Percentiles rank a stretch among this genome's conserved stretches.
These are phyloP conservation scores for Sparus aurata DNA, from an alignment of 2,797 vertebrate genomes.

Conservation along the genomic window DNA sequence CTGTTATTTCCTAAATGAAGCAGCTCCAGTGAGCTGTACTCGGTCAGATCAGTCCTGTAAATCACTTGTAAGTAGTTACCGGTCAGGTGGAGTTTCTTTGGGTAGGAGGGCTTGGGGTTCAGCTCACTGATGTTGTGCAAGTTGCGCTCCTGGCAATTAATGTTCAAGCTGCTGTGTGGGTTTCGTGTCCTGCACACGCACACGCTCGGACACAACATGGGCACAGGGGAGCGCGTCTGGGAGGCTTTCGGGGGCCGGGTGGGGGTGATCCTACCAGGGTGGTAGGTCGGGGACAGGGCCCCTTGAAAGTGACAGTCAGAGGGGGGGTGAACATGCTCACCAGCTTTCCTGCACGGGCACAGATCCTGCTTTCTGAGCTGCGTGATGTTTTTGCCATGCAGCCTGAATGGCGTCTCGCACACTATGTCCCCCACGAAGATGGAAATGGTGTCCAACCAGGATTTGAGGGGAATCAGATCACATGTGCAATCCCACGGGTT, in stretches of 20 bases:
- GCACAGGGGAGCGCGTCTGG: conserved; percentile 96
- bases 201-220: conserved; percentile 91
- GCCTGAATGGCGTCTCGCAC: conserved; percentile 95
- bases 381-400: conserved; percentile 97
- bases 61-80: conserved; percentile 96
- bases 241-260: conserved; percentile 93
- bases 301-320: conserved; percentile 89
- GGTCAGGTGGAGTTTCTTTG: conserved; percentile 98
- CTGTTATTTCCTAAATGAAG: conserved; percentile 97
- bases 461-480: conserved; percentile 95
- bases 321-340: conserved; percentile 86
- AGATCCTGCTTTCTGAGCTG: conserved; percentile 97
- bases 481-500: conserved; percentile 99
- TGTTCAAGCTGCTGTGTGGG: conserved; percentile 94
- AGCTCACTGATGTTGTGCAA: conserved; percentile 95
- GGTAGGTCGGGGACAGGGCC: conserved; percentile 88
- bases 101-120: conserved; percentile 93
- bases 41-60: conserved; percentile 90
- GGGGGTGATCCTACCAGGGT: conserved; percentile 87
- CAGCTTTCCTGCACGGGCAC: conserved; percentile 92
- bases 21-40: conserved; percentile 95
- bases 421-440: conserved; percentile 98
- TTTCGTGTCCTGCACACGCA: conserved; percentile 96
- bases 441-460: conserved; percentile 97
- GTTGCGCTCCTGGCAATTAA: conserved; percentile 97